Evolutionary conservation across 1,140 invertebrate genomes (phyloP).

Genomic region (Sinella curviseta): DNA sequence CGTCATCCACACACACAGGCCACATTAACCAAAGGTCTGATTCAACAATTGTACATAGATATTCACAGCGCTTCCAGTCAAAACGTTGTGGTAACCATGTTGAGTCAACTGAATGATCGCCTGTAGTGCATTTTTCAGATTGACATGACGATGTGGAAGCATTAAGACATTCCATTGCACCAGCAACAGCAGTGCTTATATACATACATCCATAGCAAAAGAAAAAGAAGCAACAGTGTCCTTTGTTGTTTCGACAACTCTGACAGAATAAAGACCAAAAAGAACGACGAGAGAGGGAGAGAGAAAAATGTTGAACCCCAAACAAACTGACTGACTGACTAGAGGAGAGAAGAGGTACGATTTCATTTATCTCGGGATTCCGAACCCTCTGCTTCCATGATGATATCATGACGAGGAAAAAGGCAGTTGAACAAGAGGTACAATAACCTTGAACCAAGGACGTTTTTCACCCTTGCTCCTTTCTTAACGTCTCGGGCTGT

Average conservation of each 20-base stretch:
- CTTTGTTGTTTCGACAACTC: conserved; percentile 20
- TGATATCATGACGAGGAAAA: too few species aligned
- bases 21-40: too few species aligned
- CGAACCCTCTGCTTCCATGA: too few species aligned
- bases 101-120: background rate
- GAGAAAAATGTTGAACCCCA: background rate
- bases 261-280: background rate
- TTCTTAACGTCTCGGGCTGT: background rate
- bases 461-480: conserved; percentile 28
- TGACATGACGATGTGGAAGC: background rate
- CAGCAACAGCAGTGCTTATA: background rate
- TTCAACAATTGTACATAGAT: too few species aligned
- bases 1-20: too few species aligned
- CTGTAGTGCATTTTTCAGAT: conserved; percentile 9
- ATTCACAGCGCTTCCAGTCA: background rate
- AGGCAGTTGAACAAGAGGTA: conserved; percentile 19
- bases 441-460: conserved; percentile 48
- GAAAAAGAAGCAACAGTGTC: background rate
- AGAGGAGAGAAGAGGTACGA: too few species aligned
- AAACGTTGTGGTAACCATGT: background rate
- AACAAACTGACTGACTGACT: too few species aligned
- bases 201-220: too few species aligned
- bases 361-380: too few species aligned
- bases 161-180: conserved; percentile 9
- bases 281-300: background rate